Evolutionary conservation across 2,797 vertebrate species (phyloP), one percentile per base, ranked within the genome.

Genomic region (Parauchenoglanis ngamensis): DNA sequence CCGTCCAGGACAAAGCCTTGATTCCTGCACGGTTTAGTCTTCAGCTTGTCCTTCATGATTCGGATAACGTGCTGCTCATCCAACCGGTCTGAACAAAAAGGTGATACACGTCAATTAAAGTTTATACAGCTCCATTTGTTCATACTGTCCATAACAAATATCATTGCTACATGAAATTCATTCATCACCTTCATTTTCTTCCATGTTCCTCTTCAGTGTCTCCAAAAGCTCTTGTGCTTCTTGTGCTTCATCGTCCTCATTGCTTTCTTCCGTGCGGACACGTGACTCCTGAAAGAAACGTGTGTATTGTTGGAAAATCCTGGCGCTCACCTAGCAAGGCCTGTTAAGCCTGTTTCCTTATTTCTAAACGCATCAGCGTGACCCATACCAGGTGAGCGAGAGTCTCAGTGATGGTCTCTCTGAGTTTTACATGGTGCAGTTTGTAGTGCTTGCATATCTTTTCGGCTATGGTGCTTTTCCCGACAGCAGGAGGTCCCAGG

Each of bases 1-100:
- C 95, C 96, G 77, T 98, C 98, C 86, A 99, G 94, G 91, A 99
- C 93, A 87, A 96, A 99, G 1, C 98, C 98, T 88, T 98, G 98
- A 91, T 99, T 99, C 85, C 89, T 96, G 91, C 98, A 99, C 0
- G 96, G 96, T 93, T 96, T 96, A 1, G 97, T 97, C 89, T 86
- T 96, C 83, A 99, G 94, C 83, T 96, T 98, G 23, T 97, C 95
- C 88, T 91, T 97, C 83, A 98, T 56, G 91, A 98, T 92, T 88
- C 92, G 93, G 90, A 96, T 92, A 81, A 97, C 1, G 82, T 96
- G 94, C 40, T 95, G 94, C 67, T 97, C 96, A 78, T 97, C 96
- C 86, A 97, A 89, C 25, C 2, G 89, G 68, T 96, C 98, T 99
- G 70, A 81, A 49, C 70, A 78, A 83, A 25, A 81, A 85, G 75